phyloP scores from a whole-genome alignment of 2,113 vertebrate genomes.

The Trichomycterus rosablanca region DNA sequence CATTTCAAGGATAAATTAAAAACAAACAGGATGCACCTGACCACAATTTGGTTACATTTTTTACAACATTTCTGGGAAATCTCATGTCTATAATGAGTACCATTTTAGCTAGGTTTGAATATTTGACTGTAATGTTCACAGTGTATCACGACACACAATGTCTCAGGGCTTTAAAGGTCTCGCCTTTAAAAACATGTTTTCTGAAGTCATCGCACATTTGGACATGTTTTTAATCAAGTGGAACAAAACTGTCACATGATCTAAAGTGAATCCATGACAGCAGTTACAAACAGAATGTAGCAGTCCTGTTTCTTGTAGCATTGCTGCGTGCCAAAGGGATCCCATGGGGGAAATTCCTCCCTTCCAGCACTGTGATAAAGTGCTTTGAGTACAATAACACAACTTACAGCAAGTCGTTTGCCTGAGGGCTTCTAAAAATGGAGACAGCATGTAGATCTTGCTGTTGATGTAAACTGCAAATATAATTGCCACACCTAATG shows the following conservation, averaged over 20 bases:
- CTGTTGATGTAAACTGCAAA: too few relatives aligned
- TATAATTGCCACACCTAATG: too few relatives aligned
- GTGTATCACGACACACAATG: too few relatives aligned
- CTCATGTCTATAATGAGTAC: too few relatives aligned
- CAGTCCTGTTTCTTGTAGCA: constrained; percentile 27
- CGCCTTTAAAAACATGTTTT: background rate
- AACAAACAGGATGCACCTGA: too few relatives aligned
- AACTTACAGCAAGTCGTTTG: background rate
- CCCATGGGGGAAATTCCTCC: constrained; percentile 43
- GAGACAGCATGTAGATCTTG: background rate
- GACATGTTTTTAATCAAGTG: background rate
- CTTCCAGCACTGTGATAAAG: constrained; percentile 32
- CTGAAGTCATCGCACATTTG: constrained; percentile 7
- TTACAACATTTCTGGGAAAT: too few relatives aligned
- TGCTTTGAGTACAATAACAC: constrained; percentile 3
- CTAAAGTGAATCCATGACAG: constrained; percentile 31
- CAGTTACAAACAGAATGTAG: constrained; percentile 44
- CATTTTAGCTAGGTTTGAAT: too few relatives aligned
- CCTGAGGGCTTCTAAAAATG: background rate
- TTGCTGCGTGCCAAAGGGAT: constrained; percentile 26
- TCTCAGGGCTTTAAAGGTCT: too few relatives aligned
- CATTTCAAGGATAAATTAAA: too few relatives aligned
- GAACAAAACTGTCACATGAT: constrained; percentile 27
- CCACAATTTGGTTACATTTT: too few relatives aligned
- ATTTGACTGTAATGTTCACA: too few relatives aligned